phyloP scores from a whole-genome alignment of 2,113 vertebrate genomes.

The Emydocephalus ijimae region DNA sequence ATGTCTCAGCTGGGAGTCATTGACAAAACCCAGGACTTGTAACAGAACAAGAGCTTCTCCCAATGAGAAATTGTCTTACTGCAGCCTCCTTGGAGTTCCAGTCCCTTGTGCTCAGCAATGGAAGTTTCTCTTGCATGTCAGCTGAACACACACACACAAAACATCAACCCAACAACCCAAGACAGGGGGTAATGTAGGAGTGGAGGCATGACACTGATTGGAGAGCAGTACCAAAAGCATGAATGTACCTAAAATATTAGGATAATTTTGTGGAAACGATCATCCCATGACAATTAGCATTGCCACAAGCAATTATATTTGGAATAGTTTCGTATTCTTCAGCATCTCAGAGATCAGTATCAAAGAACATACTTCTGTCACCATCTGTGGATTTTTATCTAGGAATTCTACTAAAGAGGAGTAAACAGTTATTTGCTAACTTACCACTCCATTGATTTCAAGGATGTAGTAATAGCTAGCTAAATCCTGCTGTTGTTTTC shows the following conservation, averaged over 20 bases:
- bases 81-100: not conserved
- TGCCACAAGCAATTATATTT: not conserved
- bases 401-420: too few species aligned
- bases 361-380: not conserved
- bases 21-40: not conserved
- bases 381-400: not conserved
- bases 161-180: not conserved
- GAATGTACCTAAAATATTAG: not conserved
- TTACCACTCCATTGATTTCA: not conserved
- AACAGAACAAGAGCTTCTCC: not conserved
- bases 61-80: not conserved
- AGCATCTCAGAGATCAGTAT: not conserved
- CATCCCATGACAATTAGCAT: not conserved
- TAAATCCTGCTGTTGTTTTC: not conserved
- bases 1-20: not conserved
- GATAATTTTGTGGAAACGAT: not conserved
- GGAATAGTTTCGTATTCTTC: not conserved
- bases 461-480: not conserved
- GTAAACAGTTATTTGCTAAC: not conserved
- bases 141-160: not conserved
- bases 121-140: not conserved
- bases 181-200: not conserved
- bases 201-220: not conserved
- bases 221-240: not conserved
- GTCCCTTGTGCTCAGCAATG: not conserved